Base-by-base conservation (phyloP, 1,140 invertebrate species). In the Drosophila lacteicornis region DNA sequence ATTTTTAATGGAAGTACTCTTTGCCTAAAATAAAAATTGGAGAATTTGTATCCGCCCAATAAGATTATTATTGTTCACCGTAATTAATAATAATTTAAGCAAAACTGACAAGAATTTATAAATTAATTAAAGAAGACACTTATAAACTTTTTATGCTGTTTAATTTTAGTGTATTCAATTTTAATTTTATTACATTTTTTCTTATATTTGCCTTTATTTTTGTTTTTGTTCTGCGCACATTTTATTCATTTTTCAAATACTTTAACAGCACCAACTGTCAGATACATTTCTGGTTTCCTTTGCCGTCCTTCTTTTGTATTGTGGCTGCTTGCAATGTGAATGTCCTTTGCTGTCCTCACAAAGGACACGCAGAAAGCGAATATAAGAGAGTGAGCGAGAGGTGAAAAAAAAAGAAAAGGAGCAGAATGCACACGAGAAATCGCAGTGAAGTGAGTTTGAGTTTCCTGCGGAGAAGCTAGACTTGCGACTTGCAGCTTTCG, bases 221-320 rank as follows among this genome's bases (percentile, higher is more conserved):
- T 36, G 49, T 19, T 38, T 58, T 45, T 49, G 50, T 49, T 75
- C 19, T 58, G 42, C 33, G 42, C 27, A 42, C 51, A 56, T 58
- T 78, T 83, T 68, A 75, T 87, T 80, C 83, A 80, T 87, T 83
- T 87, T 87, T 88, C 83, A 87, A 88, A 87, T 80, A 87, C 65
- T 73, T 80, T 30, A 58, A 47, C 49, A 67, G 67, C 77, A 70
- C 76, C 84, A 88, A 87, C 84, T 88, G 84, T 80, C 83, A 87
- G 83, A 80, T 88, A 77, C 84, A 80, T 88, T 74, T 74, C 70
- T 73, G 70, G 70, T 61, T 43, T 80, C 25, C 58, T 61, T 65
- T 79, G 66, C 47, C 42, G 45, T 33, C 13, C 57, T 62, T 59
- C 57, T 59, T 75, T 69, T 79, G 78, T 78, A 40, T 57, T 80